phyloP scores from a whole-genome alignment of 2,113 vertebrate species.

The Dipodomys merriami region DNA sequence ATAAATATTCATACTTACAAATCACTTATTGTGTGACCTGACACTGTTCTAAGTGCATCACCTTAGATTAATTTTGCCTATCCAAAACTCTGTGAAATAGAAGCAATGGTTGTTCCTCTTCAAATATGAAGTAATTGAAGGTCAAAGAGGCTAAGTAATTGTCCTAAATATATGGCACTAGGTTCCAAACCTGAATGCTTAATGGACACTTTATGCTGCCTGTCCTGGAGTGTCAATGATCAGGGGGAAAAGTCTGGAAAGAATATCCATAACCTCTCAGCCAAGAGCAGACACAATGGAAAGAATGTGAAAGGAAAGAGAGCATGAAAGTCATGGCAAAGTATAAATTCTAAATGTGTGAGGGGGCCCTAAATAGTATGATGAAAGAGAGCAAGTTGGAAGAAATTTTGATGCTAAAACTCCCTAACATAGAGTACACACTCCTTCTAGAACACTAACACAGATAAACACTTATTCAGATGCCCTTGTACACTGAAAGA shows the following conservation, averaged over 20 bases:
- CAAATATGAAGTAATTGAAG: background rate
- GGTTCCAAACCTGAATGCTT: background rate
- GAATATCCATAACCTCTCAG: background rate
- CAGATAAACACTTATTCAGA: background rate
- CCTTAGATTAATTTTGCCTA: background rate
- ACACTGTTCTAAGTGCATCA: background rate
- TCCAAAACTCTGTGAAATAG: background rate
- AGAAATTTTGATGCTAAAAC: background rate
- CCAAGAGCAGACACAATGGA: background rate
- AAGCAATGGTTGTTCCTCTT: background rate
- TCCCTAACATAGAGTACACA: background rate
- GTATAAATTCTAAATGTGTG: background rate
- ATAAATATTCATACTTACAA: background rate
- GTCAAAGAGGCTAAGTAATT: background rate
- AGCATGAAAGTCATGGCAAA: background rate
- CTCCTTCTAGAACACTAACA: background rate
- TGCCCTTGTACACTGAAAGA: background rate
- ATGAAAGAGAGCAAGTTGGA: background rate
- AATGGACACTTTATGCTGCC: background rate
- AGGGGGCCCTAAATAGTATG: background rate
- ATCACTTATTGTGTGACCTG: background rate
- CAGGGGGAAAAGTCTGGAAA: background rate
- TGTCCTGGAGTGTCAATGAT: background rate
- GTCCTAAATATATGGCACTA: background rate
- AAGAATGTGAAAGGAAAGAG: background rate